Conservation (phyloP, 2,113 vertebrate genomes). For the Megaceryle torquata region DNA sequence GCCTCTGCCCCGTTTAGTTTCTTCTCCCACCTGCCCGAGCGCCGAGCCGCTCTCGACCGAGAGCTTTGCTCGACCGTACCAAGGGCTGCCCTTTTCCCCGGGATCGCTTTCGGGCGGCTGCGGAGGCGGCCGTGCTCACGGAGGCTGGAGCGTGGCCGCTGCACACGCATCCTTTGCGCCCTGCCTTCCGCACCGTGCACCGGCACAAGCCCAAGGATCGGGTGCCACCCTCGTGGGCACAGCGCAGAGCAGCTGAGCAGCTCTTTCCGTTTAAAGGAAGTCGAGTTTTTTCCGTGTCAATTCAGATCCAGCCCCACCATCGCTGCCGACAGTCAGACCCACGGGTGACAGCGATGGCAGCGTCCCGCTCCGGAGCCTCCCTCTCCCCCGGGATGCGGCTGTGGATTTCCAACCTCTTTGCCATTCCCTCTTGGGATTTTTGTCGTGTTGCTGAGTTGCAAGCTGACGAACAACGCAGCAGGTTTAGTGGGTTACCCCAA, state of each 20-base stretch:
- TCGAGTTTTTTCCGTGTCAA: background rate
- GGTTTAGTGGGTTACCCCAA: background rate
- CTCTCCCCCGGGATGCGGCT: background rate
- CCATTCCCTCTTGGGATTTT: background rate
- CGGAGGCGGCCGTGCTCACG: background rate
- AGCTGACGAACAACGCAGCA: rapidly evolving
- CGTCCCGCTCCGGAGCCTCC: rapidly evolving
- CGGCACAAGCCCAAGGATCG: background rate
- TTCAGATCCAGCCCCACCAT: background rate
- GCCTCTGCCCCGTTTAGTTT: background rate
- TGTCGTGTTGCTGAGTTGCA: background rate
- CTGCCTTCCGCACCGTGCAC: background rate
- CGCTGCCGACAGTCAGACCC: background rate
- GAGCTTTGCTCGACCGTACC: background rate
- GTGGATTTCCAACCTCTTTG: background rate
- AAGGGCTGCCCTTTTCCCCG: background rate
- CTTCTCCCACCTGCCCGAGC: background rate
- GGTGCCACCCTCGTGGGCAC: background rate
- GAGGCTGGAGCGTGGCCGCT: background rate
- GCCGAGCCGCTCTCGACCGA: background rate
- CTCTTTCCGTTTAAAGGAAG: background rate
- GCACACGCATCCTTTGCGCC: background rate
- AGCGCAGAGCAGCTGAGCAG: background rate
- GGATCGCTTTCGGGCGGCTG: background rate
- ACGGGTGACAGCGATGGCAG: background rate